A percentile compares a stretch with the other conserved stretches of the same genome.
These are phyloP conservation scores for Paralvinella palmiformis DNA, from an alignment of 1,140 invertebrate genomes.

Conservation along the genomic window DNA sequence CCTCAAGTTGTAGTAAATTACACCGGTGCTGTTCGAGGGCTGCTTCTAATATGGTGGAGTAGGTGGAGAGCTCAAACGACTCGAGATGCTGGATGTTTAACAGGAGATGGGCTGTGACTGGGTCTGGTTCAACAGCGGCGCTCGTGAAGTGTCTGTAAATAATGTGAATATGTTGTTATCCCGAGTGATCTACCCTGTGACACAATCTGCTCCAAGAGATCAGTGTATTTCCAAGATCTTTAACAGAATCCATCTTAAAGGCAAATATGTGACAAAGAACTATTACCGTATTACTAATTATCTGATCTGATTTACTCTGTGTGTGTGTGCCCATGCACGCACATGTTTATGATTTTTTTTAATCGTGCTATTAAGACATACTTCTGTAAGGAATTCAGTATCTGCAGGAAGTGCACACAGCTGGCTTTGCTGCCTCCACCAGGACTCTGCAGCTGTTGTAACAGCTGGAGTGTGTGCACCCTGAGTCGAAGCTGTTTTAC, in stretches of 20 bases:
- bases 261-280: no score
- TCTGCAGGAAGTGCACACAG: slow-evolving; percentile 60
- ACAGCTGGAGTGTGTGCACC: slow-evolving; percentile 74
- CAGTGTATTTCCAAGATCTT: no score
- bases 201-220: no score
- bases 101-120: background rate
- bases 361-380: no score
- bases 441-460: slow-evolving; percentile 63
- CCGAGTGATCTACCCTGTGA: no score
- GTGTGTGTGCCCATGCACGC: no score
- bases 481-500: slow-evolving; percentile 79
- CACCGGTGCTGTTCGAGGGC: background rate
- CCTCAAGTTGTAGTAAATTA: slow-evolving; percentile 1
- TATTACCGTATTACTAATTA: no score
- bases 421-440: slow-evolving; percentile 55
- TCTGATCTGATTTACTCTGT: no score
- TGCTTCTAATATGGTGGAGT: background rate
- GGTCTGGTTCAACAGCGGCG: background rate
- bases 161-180: no score
- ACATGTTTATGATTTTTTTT: no score
- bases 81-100: background rate
- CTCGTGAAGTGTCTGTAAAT: background rate
- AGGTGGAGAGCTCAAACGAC: slow-evolving; percentile 1
- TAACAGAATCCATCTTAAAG: no score
- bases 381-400: slow-evolving; percentile 58